Evolutionary conservation across 2,888 invertebrate genomes (phyloP).

Genomic region (Dynastes hyllus): DNA sequence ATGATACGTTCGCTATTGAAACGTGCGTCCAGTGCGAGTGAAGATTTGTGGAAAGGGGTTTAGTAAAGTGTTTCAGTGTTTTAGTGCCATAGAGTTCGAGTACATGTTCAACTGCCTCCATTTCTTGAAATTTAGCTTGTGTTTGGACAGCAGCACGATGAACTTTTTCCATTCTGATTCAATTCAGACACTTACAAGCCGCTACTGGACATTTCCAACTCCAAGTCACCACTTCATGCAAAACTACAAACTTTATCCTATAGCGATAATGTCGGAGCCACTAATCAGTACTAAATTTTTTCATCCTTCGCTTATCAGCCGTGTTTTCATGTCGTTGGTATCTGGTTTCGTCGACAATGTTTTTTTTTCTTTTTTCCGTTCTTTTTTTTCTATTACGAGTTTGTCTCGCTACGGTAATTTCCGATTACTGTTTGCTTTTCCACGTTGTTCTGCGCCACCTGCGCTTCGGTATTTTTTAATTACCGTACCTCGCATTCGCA

Average conservation of each 20-base stretch:
- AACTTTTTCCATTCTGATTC: too few relatives aligned
- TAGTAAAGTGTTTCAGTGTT: too few relatives aligned
- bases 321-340: background rate
- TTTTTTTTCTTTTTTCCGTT: constrained; percentile 5
- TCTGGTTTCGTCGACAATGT: constrained; percentile 13
- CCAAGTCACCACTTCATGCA: too few relatives aligned
- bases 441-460: constrained; percentile 38
- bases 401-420: constrained; percentile 38
- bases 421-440: constrained; percentile 40
- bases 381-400: constrained; percentile 13
- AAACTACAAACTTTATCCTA: background rate
- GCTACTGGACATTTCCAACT: too few relatives aligned
- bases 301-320: background rate
- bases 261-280: background rate
- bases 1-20: too few relatives aligned
- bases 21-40: too few relatives aligned
- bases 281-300: constrained; percentile 1
- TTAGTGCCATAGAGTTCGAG: too few relatives aligned
- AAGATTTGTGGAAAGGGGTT: too few relatives aligned
- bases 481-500: constrained; percentile 31
- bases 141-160: too few relatives aligned
- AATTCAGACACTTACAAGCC: too few relatives aligned
- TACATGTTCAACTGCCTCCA: too few relatives aligned
- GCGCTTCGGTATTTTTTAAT: constrained; percentile 40
- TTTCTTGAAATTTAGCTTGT: too few relatives aligned